A percentile compares a stretch with the other conserved stretches of the same genome.
These are phyloP conservation scores for Drosophila borborema DNA, from an alignment of 2,888 invertebrate genomes.

Conservation along the genomic window DNA sequence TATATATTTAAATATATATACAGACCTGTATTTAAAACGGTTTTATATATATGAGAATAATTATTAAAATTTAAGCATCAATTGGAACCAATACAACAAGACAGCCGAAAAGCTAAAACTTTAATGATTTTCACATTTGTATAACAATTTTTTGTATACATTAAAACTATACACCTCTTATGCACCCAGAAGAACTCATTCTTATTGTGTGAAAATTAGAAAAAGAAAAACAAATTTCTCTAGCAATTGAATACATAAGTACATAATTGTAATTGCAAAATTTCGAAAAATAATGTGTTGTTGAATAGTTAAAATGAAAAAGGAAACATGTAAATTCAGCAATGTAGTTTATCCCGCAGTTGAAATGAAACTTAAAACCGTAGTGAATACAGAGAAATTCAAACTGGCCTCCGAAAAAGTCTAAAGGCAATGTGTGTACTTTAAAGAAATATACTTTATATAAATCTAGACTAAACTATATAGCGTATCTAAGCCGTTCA, in stretches of 20 bases:
- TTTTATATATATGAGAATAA: conserved; percentile 74
- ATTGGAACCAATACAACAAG: conserved; percentile 83
- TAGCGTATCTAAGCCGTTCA: conserved; percentile 54
- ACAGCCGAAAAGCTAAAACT: conserved; percentile 57
- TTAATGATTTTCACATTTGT: conserved; percentile 77
- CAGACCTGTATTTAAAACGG: conserved; percentile 44
- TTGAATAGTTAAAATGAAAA: conserved; percentile 6
- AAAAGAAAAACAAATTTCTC: not conserved
- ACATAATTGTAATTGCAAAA: conserved; percentile 31
- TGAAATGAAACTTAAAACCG: conserved; percentile 1
- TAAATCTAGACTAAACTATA: conserved; percentile 57
- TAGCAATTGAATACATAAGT: conserved; percentile 29
- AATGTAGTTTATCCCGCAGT: conserved; percentile 5
- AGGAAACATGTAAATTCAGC: conserved; percentile 24
- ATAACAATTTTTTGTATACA: conserved; percentile 71
- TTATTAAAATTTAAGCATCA: conserved; percentile 82
- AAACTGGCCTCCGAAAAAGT: conserved; percentile 38
- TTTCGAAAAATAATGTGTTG: conserved; percentile 7
- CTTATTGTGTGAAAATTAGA: conserved; percentile 29
- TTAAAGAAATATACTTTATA: conserved; percentile 76
- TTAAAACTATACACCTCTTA: conserved; percentile 14
- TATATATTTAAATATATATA: conserved; percentile 22
- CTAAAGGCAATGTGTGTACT: conserved; percentile 70
- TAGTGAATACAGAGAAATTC: conserved; percentile 12
- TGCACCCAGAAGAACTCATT: conserved; percentile 33